Conservation (phyloP, 2,797 vertebrate species). For the Pseudochromis fuscus region DNA sequence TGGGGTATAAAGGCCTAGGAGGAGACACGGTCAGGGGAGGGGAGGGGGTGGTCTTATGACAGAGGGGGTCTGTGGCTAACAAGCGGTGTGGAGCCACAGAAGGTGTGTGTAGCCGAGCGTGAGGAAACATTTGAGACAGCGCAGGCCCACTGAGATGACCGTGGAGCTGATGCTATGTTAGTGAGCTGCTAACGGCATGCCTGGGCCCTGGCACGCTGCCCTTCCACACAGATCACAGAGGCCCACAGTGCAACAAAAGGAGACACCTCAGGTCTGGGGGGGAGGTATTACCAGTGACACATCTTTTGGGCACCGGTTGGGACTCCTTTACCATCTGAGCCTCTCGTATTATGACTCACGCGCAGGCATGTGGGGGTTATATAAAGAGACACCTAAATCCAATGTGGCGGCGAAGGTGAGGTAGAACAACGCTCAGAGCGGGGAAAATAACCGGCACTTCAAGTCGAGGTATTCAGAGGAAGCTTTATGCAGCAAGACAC, state of each 20-base stretch:
- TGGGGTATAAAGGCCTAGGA: slow-evolving; percentile 52
- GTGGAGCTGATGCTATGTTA: slow-evolving; percentile 82
- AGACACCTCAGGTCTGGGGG: slow-evolving; percentile 80
- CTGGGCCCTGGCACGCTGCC: slow-evolving; percentile 69
- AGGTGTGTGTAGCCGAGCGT: slow-evolving; percentile 82
- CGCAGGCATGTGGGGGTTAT: slow-evolving; percentile 54
- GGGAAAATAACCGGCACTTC: slow-evolving; percentile 67
- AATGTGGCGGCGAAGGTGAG: slow-evolving; percentile 82
- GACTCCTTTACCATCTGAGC: slow-evolving; percentile 82
- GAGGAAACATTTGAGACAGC: slow-evolving; percentile 83
- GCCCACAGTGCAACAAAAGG: slow-evolving; percentile 75
- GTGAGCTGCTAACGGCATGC: slow-evolving; percentile 82
- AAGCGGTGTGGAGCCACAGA: slow-evolving; percentile 79
- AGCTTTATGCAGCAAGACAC: slow-evolving; percentile 62
- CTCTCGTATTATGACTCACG: slow-evolving; percentile 74
- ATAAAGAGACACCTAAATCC: slow-evolving; percentile 67
- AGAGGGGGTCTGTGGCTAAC: slow-evolving; percentile 69
- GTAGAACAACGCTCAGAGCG: slow-evolving; percentile 74
- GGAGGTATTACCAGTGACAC: slow-evolving; percentile 80
- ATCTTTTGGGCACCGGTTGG: slow-evolving; percentile 82
- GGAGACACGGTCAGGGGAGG: slow-evolving; percentile 46
- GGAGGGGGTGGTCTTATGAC: slow-evolving; percentile 58
- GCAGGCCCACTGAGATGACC: slow-evolving; percentile 75
- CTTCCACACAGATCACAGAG: slow-evolving; percentile 79
- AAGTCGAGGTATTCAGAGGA: slow-evolving; percentile 50